Base-by-base conservation (phyloP, 2,113 vertebrate species). In the Larimichthys crocea region DNA sequence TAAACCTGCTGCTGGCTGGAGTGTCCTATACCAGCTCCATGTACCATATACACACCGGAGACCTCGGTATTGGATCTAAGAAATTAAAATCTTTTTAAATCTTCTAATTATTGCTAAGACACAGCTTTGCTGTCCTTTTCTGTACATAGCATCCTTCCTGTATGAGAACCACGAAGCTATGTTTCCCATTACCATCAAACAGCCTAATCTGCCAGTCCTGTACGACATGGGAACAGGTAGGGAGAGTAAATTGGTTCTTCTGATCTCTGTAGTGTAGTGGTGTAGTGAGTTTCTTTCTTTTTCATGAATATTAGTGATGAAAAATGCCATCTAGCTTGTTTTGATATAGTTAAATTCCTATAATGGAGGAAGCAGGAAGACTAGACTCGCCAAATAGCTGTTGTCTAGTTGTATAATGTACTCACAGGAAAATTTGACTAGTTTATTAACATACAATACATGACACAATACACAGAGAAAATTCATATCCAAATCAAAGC, bases 1-100 rank as follows among this genome's bases (percentile, higher is more conserved):
- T 96, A 66, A 95, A 95, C 29, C 67, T 88, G 40, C 56, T 93
- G 52, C 90, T 96, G 50, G 71, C 86, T 16, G 82, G 84, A 3
- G 53, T 95, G 65, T 91, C 89, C 3, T 95, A 96, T 31, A 94
- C 92, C 66, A 95, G 93, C 86, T 89, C 63, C 0, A 53, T 85
- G n/a, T 96, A 95, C 84, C 91, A 90, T 19, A 84, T 74, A 26
- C 72, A 70, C 69, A 74, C 61, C 0, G 92, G 86, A 59, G 95
- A 96, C 59, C 57, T 90, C 8, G 93, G 94, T 96, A 89, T 8
- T 80, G 76, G 42, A 2, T 40, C 6, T 10, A 17, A 29, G 12
- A 22, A 57, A 70, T 22, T 5, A 2, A 7, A 61, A 35, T 35
- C 31, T 8, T 35, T 35, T 35, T 35, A 7, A 35, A 7, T 35